These are phyloP conservation scores for Vanessa cardui DNA, from an alignment of 2,888 invertebrate genomes.

Conservation along the genomic window DNA sequence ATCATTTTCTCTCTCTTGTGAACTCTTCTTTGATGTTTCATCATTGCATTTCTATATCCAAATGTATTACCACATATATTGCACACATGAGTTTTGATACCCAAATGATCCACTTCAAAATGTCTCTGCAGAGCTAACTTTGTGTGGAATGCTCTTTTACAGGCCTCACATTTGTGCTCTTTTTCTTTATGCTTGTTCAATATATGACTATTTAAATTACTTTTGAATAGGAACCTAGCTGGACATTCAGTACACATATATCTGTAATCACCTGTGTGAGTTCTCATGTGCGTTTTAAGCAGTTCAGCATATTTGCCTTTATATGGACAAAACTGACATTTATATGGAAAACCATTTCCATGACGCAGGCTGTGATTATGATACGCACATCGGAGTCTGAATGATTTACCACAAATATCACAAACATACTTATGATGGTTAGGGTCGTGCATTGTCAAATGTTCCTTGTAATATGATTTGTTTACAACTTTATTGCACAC, in stretches of 20 bases:
- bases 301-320: constrained; percentile 49
- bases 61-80: constrained; percentile 59
- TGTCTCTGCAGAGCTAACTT: constrained; percentile 53
- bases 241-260: constrained; percentile 60
- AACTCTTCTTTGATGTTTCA: constrained; percentile 58
- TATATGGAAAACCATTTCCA: constrained; percentile 51
- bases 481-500: constrained; percentile 53
- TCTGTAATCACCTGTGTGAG: constrained; percentile 53
- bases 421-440: constrained; percentile 52
- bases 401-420: constrained; percentile 54
- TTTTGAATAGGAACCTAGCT: constrained; percentile 54
- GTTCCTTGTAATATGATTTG: constrained; percentile 50
- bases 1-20: constrained; percentile 57
- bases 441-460: constrained; percentile 54
- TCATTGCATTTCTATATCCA: constrained; percentile 59
- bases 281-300: constrained; percentile 52
- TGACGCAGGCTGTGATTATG: constrained; percentile 53
- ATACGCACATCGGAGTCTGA: constrained; percentile 52
- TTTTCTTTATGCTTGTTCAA: constrained; percentile 53
- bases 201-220: constrained; percentile 57
- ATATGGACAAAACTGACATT: constrained; percentile 55
- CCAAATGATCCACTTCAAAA: constrained; percentile 58
- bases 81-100: constrained; percentile 58
- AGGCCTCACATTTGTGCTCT: constrained; percentile 55
- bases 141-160: constrained; percentile 56